These are phyloP conservation scores for Margarornis squamiger DNA, from an alignment of 2,797 vertebrate species.

Conservation along the genomic window DNA sequence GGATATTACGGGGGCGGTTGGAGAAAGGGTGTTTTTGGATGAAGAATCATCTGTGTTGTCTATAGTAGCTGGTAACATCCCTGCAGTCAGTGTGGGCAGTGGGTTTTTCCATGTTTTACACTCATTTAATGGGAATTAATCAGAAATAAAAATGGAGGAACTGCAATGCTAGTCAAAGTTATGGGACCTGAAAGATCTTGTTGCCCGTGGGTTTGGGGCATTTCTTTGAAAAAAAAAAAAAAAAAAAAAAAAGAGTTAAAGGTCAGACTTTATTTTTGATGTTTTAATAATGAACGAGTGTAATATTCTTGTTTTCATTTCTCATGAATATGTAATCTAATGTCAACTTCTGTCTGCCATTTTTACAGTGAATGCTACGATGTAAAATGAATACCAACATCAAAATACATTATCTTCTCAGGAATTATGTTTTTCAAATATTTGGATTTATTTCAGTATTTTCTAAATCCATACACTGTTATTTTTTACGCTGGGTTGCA, in stretches of 20 bases:
- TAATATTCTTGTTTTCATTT: neutral
- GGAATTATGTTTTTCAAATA: neutral
- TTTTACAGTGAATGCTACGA: neutral
- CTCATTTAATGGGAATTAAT: neutral
- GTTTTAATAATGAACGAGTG: neutral
- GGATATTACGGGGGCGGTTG: neutral
- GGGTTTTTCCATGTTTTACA: neutral
- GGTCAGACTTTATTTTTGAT: neutral
- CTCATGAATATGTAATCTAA: neutral
- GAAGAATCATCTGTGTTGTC: neutral
- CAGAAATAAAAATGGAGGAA: neutral
- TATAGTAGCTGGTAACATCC: neutral
- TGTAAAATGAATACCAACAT: neutral
- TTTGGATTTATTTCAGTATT: neutral
- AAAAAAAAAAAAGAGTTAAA: neutral
- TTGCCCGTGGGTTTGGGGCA: neutral
- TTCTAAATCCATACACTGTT: neutral
- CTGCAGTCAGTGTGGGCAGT: neutral
- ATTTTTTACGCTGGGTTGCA: neutral
- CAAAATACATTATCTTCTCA: neutral
- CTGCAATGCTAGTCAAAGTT: neutral
- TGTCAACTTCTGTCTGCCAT: neutral
- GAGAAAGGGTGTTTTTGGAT: accelerated
- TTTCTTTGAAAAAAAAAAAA: neutral
- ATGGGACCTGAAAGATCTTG: neutral